Conservation (phyloP, 2,797 vertebrate species). For the Coranthus polyacanthus region DNA sequence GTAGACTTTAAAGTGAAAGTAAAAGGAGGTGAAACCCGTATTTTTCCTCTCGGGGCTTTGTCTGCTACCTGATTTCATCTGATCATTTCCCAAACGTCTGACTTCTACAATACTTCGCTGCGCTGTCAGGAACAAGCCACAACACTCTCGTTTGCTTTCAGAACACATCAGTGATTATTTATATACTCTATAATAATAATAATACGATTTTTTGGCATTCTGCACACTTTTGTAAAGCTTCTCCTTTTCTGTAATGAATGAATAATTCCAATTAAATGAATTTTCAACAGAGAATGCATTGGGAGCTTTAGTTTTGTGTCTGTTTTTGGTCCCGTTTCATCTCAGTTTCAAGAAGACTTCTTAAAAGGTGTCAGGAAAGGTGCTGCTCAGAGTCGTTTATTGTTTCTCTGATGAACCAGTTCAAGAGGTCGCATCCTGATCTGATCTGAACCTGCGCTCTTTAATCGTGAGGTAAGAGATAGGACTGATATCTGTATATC, state of each 20-base stretch:
- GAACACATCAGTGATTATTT: slow-evolving; percentile 43
- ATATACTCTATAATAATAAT: slow-evolving; percentile 26
- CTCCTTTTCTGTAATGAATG: slow-evolving; percentile 74
- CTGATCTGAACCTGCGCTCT: neutral
- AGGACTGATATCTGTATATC: too few relatives aligned
- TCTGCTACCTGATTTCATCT: slow-evolving; percentile 1
- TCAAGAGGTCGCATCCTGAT: neutral
- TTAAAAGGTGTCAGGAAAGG: neutral
- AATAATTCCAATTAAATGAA: slow-evolving; percentile 72
- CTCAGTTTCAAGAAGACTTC: slow-evolving; percentile 4
- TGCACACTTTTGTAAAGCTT: slow-evolving; percentile 77
- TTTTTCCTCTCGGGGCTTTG: slow-evolving; percentile 9
- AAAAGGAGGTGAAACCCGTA: neutral
- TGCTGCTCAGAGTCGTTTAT: neutral
- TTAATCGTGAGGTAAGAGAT: neutral
- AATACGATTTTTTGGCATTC: slow-evolving; percentile 59
- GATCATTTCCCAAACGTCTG: slow-evolving; percentile 29
- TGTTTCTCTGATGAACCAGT: neutral
- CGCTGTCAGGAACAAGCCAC: slow-evolving; percentile 17
- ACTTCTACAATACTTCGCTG: slow-evolving; percentile 56
- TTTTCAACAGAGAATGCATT: slow-evolving; percentile 59
- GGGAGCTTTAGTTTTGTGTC: slow-evolving; percentile 1
- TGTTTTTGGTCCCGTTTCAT: slow-evolving; percentile 22
- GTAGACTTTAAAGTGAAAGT: neutral
- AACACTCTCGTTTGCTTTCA: slow-evolving; percentile 48